Percentiles rank a stretch among this genome's conserved stretches.
phyloP scores from a whole-genome alignment of 1,140 invertebrate genomes.

The Penaeus chinensis region DNA sequence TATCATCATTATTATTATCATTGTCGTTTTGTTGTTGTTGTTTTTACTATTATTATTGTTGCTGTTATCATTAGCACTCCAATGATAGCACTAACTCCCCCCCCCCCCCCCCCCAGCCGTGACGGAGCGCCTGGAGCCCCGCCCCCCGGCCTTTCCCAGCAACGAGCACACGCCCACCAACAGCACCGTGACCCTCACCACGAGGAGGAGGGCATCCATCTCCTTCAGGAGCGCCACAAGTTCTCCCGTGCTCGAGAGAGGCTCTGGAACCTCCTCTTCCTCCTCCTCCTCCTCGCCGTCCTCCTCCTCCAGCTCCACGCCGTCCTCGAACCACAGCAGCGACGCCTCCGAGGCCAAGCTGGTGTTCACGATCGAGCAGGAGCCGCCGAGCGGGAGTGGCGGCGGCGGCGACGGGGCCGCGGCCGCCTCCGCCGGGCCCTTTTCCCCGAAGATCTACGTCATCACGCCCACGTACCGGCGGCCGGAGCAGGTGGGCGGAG shows the following conservation, averaged over 20 bases:
- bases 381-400: too few relatives aligned
- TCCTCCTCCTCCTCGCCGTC: too few relatives aligned
- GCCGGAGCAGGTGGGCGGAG: slow-evolving; percentile 79
- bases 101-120: not conserved
- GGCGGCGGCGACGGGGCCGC: too few relatives aligned
- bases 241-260: too few relatives aligned
- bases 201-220: not conserved
- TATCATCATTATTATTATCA: too few relatives aligned
- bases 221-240: too few relatives aligned
- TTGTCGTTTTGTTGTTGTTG: too few relatives aligned
- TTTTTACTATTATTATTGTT: too few relatives aligned
- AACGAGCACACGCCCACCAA: slow-evolving; percentile 10
- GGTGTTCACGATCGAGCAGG: slow-evolving; percentile 23
- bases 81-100: not conserved
- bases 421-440: too few relatives aligned
- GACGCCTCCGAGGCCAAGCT: not conserved
- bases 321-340: not conserved
- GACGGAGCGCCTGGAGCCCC: slow-evolving; percentile 3
- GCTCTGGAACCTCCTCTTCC: too few relatives aligned
- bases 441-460: slow-evolving; percentile 73
- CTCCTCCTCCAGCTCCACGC: not conserved
- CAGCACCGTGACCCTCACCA: not conserved
- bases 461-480: slow-evolving; percentile 91
- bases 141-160: not conserved
- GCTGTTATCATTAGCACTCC: too few relatives aligned